A percentile compares a stretch with the other conserved stretches of the same genome.
These are phyloP conservation scores for Trypoxylon attenuatum DNA, from an alignment of 2,888 invertebrate species.

Conservation along the genomic window DNA sequence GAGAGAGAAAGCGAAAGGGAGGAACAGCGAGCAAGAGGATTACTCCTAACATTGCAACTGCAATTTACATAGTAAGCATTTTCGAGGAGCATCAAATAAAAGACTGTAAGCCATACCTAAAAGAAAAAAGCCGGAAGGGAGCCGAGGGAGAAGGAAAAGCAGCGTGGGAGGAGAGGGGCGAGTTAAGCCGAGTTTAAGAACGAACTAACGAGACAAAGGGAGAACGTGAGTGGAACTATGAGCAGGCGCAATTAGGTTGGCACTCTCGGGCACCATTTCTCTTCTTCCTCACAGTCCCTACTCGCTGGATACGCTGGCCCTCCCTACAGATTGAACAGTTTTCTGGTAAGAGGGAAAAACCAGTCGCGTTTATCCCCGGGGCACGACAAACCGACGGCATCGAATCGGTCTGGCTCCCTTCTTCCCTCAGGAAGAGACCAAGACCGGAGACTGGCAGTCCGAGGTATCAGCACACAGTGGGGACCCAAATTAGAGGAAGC, in stretches of 20 bases:
- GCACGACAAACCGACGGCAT: constrained; percentile 13
- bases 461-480: background rate
- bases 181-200: constrained; percentile 20
- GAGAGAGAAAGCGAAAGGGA: too few species aligned
- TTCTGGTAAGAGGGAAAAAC: constrained; percentile 30
- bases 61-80: background rate
- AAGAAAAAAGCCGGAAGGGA: background rate
- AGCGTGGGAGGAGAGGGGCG: background rate
- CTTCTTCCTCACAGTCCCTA: constrained; percentile 51
- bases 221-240: constrained; percentile 34
- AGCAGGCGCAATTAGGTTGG: constrained; percentile 69
- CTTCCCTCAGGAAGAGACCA: background rate
- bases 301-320: constrained; percentile 45
- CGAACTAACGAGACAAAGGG: constrained; percentile 29
- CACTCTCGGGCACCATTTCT: constrained; percentile 69
- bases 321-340: constrained; percentile 35
- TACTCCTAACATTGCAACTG: too few species aligned
- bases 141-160: background rate
- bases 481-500: background rate
- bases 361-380: constrained; percentile 35
- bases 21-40: too few species aligned
- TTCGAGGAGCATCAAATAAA: background rate
- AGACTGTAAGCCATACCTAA: background rate
- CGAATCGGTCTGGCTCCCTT: background rate
- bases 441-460: background rate